Conservation (phyloP, 1,140 invertebrate species). For the Drosophila suzukii region DNA sequence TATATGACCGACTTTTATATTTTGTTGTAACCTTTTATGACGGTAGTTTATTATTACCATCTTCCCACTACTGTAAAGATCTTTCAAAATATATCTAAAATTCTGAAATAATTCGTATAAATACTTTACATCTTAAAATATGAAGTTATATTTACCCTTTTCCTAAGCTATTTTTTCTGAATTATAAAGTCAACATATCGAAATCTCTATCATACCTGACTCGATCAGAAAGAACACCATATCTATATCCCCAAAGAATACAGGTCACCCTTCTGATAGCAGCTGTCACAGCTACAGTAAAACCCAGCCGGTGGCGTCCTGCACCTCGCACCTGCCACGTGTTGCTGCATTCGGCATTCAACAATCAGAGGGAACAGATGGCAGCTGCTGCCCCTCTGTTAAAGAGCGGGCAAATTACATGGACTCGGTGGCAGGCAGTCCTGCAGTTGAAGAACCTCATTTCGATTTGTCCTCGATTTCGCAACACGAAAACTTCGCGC, state of each 20-base stretch:
- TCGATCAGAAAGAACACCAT: no score
- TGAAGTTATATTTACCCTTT: no score
- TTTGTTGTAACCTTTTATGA: no score
- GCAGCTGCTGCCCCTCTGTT: constrained; percentile 15
- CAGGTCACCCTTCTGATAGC: neutral
- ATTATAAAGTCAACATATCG: no score
- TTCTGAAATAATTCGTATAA: no score
- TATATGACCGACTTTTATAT: no score
- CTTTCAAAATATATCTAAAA: no score
- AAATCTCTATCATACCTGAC: no score
- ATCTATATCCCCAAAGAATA: neutral
- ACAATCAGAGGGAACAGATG: constrained; percentile 35
- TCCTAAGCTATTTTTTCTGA: no score
- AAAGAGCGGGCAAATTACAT: constrained; percentile 64
- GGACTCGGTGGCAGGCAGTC: constrained; percentile 45
- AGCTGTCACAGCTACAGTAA: constrained; percentile 22
- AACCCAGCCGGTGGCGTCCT: constrained; percentile 1
- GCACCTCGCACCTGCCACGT: constrained; percentile 70
- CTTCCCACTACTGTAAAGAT: no score
- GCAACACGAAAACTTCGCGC: constrained; percentile 68
- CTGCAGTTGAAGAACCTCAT: constrained; percentile 64
- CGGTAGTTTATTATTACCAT: no score
- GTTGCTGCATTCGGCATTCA: constrained; percentile 32
- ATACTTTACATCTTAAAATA: no score
- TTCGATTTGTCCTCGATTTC: constrained; percentile 61